Evolutionary conservation across 2,113 vertebrate genomes (phyloP).

Genomic region (Hydrochoerus hydrochaeris): DNA sequence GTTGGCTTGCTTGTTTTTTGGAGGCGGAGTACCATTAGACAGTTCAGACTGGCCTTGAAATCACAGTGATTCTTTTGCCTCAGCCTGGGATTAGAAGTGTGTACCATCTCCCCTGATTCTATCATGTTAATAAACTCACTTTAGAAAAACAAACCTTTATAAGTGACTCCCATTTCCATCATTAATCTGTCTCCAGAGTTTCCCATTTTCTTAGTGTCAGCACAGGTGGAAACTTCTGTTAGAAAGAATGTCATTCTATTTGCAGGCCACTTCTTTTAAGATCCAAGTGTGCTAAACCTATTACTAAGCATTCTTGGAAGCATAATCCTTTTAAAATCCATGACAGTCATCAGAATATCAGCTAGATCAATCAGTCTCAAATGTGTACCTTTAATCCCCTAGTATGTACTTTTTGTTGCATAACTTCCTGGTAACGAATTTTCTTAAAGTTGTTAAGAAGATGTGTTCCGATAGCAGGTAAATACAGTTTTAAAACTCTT

Average conservation of each 20-base stretch:
- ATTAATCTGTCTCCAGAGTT: background rate
- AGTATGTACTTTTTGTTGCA: background rate
- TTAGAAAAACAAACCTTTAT: background rate
- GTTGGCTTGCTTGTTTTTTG: background rate
- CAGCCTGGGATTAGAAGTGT: background rate
- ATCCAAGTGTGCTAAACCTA: background rate
- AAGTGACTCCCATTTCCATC: background rate
- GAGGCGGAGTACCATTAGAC: background rate
- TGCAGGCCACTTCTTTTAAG: background rate
- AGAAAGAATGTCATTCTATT: conserved; percentile 16
- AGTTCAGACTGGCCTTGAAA: background rate
- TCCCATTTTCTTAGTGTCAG: background rate
- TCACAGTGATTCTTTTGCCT: background rate
- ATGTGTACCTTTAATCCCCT: background rate
- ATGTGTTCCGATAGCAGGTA: background rate
- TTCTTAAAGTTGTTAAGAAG: background rate
- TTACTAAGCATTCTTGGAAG: background rate
- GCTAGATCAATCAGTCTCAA: background rate
- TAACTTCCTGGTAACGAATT: background rate
- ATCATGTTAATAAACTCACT: background rate
- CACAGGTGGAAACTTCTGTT: background rate
- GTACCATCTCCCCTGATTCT: background rate
- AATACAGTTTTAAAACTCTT: background rate
- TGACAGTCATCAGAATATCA: conserved; percentile 24
- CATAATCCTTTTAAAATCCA: background rate